Percentiles rank a stretch among this genome's conserved stretches.
These are phyloP conservation scores for Pterobdella sp. DNA, from an alignment of 2,888 invertebrate species.

Conservation along the genomic window DNA sequence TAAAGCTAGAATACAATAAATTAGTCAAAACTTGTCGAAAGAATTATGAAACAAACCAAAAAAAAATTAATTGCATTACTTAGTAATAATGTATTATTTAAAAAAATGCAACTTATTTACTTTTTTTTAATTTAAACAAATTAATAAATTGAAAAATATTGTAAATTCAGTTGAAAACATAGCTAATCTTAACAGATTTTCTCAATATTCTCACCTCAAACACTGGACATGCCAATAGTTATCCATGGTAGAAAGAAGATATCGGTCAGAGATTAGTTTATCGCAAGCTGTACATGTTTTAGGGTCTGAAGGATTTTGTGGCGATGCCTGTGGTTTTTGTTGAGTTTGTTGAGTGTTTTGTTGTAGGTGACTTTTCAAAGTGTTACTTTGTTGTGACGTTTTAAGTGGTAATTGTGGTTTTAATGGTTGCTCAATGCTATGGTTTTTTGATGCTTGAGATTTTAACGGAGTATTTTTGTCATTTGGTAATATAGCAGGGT, in stretches of 20 bases:
- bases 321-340: neutral
- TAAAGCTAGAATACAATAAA: too few relatives aligned
- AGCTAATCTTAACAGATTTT: too few relatives aligned
- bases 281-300: constrained; percentile 77
- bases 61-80: too few relatives aligned
- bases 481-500: neutral
- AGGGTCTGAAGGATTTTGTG: neutral
- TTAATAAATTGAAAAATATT: too few relatives aligned
- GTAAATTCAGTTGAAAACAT: too few relatives aligned
- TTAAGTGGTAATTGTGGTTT: constrained; percentile 17
- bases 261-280: constrained; percentile 78
- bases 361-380: neutral
- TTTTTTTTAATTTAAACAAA: too few relatives aligned
- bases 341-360: neutral
- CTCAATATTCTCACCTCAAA: constrained; percentile 67
- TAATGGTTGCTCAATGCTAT: constrained; percentile 7
- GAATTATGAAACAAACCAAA: too few relatives aligned
- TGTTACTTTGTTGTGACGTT: neutral
- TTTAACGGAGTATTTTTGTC: constrained; percentile 12
- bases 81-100: too few relatives aligned
- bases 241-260: constrained; percentile 81
- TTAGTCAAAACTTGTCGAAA: too few relatives aligned
- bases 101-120: too few relatives aligned
- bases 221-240: constrained; percentile 92
- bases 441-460: constrained; percentile 18